Percentiles rank a stretch among this genome's conserved stretches.
These are phyloP conservation scores for Rhorus exstirpatorius DNA, from an alignment of 2,888 invertebrate species.

Conservation along the genomic window DNA sequence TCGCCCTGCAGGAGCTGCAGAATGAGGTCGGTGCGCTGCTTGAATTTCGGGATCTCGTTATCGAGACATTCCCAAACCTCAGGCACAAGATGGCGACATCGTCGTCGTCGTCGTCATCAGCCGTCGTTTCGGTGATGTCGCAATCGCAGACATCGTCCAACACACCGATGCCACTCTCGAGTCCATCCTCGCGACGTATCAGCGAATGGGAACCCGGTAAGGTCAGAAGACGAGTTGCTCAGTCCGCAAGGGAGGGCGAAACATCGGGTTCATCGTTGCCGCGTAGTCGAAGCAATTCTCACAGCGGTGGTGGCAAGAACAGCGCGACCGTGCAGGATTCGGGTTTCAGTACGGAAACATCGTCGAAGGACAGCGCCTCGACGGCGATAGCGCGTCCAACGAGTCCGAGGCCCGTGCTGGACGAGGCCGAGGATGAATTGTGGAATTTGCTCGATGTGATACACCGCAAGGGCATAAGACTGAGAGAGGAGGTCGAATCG, in stretches of 20 bases:
- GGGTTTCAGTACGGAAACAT: slow-evolving; percentile 96
- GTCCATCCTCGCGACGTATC: slow-evolving; percentile 84
- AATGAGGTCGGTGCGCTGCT: slow-evolving; percentile 96
- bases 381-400: slow-evolving; percentile 86
- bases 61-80: slow-evolving; percentile 97
- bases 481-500: slow-evolving; percentile 91
- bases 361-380: slow-evolving; percentile 92
- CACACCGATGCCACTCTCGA: slow-evolving; percentile 83
- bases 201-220: slow-evolving; percentile 94
- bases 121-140: slow-evolving; percentile 87
- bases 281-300: slow-evolving; percentile 89
- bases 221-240: slow-evolving; percentile 89
- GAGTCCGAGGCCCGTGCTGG: slow-evolving; percentile 83
- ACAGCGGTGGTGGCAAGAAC: slow-evolving; percentile 88
- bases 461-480: slow-evolving; percentile 91
- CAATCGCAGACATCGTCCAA: slow-evolving; percentile 86
- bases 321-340: slow-evolving; percentile 92
- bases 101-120: slow-evolving; percentile 86
- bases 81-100: slow-evolving; percentile 94
- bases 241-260: slow-evolving; percentile 79
- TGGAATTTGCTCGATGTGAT: slow-evolving; percentile 95
- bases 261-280: slow-evolving; percentile 86
- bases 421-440: slow-evolving; percentile 92
- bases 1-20: slow-evolving; percentile 95
- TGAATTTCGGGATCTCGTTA: slow-evolving; percentile 97